Percentiles rank a stretch among this genome's conserved stretches.
Conservation (phyloP, 2,113 vertebrate species). For the Amphiprion ocellaris region DNA sequence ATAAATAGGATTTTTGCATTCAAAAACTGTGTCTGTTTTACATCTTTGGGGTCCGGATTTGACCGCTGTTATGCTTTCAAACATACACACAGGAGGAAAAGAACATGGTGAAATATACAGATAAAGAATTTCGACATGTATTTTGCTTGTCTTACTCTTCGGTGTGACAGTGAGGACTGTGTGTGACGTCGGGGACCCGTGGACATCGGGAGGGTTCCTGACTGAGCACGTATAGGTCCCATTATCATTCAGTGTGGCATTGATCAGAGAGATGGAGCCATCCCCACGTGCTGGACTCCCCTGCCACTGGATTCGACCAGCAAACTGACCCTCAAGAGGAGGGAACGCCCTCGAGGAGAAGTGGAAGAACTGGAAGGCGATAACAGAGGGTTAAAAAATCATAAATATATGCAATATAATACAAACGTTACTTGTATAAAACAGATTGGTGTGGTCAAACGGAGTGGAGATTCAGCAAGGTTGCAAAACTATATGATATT, state of each 20-base stretch:
- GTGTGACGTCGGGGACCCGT: slow-evolving; percentile 87
- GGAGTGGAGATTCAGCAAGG: no score
- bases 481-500: neutral
- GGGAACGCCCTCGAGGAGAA: slow-evolving; percentile 88
- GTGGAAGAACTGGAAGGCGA: slow-evolving; percentile 88
- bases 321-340: slow-evolving; percentile 82
- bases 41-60: neutral
- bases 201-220: slow-evolving; percentile 94
- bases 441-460: no score
- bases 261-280: slow-evolving; percentile 88
- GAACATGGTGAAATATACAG: neutral
- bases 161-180: slow-evolving; percentile 86
- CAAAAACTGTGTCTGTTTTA: neutral
- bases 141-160: slow-evolving; percentile 81
- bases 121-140: neutral
- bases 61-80: no score
- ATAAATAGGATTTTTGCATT: neutral
- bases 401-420: no score
- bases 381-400: neutral
- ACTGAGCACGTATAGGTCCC: slow-evolving; percentile 93
- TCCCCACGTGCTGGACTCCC: slow-evolving; percentile 86
- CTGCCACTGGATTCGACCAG: slow-evolving; percentile 87
- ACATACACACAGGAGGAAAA: neutral
- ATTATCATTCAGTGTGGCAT: slow-evolving; percentile 86
- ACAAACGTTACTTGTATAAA: no score